phyloP scores from a whole-genome alignment of 2,113 vertebrate genomes.

The Hystrix brachyura region DNA sequence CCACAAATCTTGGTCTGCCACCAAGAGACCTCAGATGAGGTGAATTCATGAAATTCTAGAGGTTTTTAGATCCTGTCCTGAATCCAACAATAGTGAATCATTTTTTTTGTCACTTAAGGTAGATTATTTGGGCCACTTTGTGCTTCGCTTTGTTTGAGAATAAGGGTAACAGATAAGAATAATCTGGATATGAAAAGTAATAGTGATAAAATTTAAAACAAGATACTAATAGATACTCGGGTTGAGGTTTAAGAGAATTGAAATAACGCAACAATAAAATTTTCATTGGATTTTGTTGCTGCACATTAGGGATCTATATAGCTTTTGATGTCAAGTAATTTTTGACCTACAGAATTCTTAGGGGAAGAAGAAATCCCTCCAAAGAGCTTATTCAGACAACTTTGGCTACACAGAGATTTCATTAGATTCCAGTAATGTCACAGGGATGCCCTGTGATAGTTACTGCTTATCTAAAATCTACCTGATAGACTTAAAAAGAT shows the following conservation, averaged over 20 bases:
- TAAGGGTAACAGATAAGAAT: not conserved
- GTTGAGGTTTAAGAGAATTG: not conserved
- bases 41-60: conserved; percentile 17
- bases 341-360: conserved; percentile 22
- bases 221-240: not conserved
- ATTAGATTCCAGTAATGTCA: not conserved
- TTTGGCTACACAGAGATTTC: not conserved
- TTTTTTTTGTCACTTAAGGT: not conserved
- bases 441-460: not conserved
- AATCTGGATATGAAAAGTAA: not conserved
- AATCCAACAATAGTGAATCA: not conserved
- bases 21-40: too few species aligned
- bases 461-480: conserved; percentile 29
- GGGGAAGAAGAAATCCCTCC: not conserved
- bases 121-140: not conserved
- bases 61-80: not conserved
- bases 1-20: not conserved
- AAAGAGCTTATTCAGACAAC: not conserved
- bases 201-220: not conserved
- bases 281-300: not conserved
- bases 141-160: not conserved
- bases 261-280: not conserved
- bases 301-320: not conserved
- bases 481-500: not conserved
- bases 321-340: conserved; percentile 30